A percentile compares a stretch with the other conserved stretches of the same genome.
These are phyloP conservation scores for Homalodisca vitripennis DNA, from an alignment of 1,140 invertebrate genomes.

Conservation along the genomic window DNA sequence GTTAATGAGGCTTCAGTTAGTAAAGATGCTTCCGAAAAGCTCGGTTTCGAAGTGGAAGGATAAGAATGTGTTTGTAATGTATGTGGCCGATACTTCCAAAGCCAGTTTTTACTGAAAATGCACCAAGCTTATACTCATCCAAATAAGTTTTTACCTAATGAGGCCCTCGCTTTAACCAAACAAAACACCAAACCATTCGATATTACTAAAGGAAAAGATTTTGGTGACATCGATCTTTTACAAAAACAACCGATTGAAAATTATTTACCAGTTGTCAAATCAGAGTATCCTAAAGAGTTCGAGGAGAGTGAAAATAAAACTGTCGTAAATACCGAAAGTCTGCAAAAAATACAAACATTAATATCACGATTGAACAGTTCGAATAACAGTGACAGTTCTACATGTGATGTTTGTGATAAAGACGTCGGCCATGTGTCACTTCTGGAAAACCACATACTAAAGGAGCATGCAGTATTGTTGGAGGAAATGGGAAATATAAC, in stretches of 20 bases:
- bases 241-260: neutral
- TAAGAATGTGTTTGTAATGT: slow-evolving; percentile 28
- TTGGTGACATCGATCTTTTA: neutral
- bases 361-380: slow-evolving; percentile 83
- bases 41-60: slow-evolving; percentile 14
- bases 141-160: neutral
- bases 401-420: slow-evolving; percentile 57
- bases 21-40: slow-evolving; percentile 33
- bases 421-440: slow-evolving; percentile 59
- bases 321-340: neutral
- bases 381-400: slow-evolving; percentile 55
- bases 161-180: neutral
- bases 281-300: neutral
- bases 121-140: slow-evolving; percentile 29
- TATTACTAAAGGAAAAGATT: too few relatives aligned
- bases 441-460: slow-evolving; percentile 58
- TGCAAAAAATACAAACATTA: slow-evolving; percentile 89
- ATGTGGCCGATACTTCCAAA: slow-evolving; percentile 33
- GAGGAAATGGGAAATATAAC: slow-evolving; percentile 46
- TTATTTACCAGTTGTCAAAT: neutral
- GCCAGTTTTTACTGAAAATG: slow-evolving; percentile 33
- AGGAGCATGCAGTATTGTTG: slow-evolving; percentile 56
- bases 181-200: neutral
- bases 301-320: neutral
- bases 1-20: slow-evolving; percentile 15